Evolutionary conservation across 1,140 invertebrate species (phyloP).

Genomic region (honey bee (Apis mellifera)): Amel_HAv3.1 CM009931.2:6396001-6396500

Average conservation of each 20-base stretch:
- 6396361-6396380: slow-evolving; percentile 8
- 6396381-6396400: background rate
- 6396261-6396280: background rate
- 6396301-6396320: background rate
- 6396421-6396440: background rate
- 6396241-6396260: slow-evolving; percentile 18
- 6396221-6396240: background rate
- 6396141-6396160: background rate
- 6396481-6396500: background rate
- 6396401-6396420: background rate
- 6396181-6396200: background rate
- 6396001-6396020: slow-evolving; percentile 19
- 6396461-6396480: background rate
- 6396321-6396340: background rate
- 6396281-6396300: background rate
- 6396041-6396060: background rate
- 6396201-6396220: too few relatives aligned
- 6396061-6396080: background rate
- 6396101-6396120: slow-evolving; percentile 35
- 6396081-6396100: background rate
- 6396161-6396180: background rate
- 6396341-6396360: background rate
- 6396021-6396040: slow-evolving; percentile 13
- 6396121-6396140: background rate
- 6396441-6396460: background rate